Evolutionary conservation across 2,113 vertebrate genomes (phyloP).

Genomic region (Myocastor coypus): DNA sequence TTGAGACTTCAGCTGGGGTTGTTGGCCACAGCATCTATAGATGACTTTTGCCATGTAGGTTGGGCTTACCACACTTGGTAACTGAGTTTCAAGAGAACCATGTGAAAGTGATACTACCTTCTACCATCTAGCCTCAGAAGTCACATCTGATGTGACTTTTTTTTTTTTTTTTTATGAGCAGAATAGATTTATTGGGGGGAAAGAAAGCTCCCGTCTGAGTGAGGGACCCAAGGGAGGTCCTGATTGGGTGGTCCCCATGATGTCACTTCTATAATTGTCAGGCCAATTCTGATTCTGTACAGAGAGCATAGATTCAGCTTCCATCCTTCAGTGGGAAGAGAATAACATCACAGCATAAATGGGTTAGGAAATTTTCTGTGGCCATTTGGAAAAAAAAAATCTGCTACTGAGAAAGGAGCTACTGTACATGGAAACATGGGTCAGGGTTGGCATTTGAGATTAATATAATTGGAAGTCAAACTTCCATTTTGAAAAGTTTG

Average conservation of each 20-base stretch:
- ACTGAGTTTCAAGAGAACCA: conserved; percentile 40
- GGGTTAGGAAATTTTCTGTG: not conserved
- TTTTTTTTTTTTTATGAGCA: too few relatives aligned
- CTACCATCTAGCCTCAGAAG: not conserved
- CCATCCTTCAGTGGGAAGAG: not conserved
- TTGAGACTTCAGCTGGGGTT: not conserved
- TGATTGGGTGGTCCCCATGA: too few relatives aligned
- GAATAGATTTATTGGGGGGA: too few relatives aligned
- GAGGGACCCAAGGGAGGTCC: too few relatives aligned
- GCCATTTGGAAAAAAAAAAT: conserved; percentile 3
- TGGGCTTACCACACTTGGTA: not conserved
- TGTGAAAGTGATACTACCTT: not conserved
- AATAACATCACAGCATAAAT: not conserved
- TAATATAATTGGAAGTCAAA: not conserved
- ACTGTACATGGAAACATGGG: not conserved
- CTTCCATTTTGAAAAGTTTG: not conserved
- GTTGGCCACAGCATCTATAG: not conserved
- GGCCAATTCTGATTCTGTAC: not conserved
- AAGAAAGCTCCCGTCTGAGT: too few relatives aligned
- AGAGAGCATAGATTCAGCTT: not conserved
- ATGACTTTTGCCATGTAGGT: not conserved
- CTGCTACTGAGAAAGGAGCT: not conserved
- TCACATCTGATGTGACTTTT: not conserved
- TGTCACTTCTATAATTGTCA: not conserved
- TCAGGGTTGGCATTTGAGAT: not conserved